These are phyloP conservation scores for Sinotaia quadrata DNA, from an alignment of 2,888 invertebrate species.

Conservation along the genomic window DNA sequence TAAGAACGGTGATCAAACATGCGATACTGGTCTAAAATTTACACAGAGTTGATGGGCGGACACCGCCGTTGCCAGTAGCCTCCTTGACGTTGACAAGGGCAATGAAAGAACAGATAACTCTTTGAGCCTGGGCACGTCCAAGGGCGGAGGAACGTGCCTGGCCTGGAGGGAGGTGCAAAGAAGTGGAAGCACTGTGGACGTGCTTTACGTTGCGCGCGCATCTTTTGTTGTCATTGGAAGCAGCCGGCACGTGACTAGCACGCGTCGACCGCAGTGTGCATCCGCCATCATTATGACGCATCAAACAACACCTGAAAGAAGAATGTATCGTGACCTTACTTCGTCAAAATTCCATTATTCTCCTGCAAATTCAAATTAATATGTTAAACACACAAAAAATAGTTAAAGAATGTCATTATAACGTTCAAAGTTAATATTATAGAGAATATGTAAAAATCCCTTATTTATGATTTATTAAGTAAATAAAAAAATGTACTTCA, in stretches of 20 bases:
- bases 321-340: no score
- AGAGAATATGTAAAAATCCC: no score
- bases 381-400: no score
- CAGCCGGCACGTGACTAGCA: conserved; percentile 18
- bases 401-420: no score
- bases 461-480: no score
- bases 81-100: background rate
- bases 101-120: background rate
- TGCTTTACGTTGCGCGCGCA: conserved; percentile 10
- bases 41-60: background rate
- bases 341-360: no score
- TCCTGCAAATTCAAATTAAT: no score
- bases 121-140: background rate
- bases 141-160: conserved; percentile 24
- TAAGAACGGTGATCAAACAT: no score
- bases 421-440: no score
- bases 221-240: conserved; percentile 24
- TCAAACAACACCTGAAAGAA: conserved; percentile 22
- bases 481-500: no score
- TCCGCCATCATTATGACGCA: conserved; percentile 23
- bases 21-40: background rate
- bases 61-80: background rate
- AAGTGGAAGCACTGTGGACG: background rate
- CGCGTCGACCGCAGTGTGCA: conserved; percentile 13
- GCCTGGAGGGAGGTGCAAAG: background rate